Evolutionary conservation across 53 echinoderm and acorn worm species (phyloP).

Genomic region (Mesocentrotus franciscanus): DNA sequence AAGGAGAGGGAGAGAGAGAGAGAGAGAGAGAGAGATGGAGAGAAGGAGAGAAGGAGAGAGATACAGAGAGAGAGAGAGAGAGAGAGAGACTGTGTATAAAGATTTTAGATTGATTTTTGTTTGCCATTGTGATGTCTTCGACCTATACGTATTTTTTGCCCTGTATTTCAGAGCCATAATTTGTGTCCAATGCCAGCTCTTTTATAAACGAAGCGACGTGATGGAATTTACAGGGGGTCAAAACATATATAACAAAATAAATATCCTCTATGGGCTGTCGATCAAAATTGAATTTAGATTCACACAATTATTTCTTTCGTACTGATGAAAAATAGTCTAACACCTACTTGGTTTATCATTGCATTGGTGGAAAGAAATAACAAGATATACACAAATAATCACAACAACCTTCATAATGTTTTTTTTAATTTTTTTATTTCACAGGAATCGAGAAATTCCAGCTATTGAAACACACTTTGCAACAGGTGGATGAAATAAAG

Average conservation of each 20-base stretch:
- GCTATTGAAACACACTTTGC: neutral
- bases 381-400: neutral
- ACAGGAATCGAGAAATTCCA: neutral
- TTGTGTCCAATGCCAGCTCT: neutral
- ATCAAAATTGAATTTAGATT: neutral
- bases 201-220: neutral
- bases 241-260: neutral
- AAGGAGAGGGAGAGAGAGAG: neutral
- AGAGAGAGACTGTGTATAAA: neutral
- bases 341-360: too few species aligned
- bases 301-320: neutral
- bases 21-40: neutral
- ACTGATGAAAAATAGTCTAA: too few species aligned
- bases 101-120: too few species aligned
- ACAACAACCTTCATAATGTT: neutral
- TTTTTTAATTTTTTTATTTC: neutral
- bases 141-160: too few species aligned
- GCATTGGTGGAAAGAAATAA: too few species aligned
- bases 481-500: neutral
- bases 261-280: neutral
- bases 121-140: too few species aligned
- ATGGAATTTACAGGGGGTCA: neutral
- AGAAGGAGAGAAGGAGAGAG: neutral
- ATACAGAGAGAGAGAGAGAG: neutral
- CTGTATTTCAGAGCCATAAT: too few species aligned